A percentile compares a stretch with the other conserved stretches of the same genome.
Evolutionary conservation across 1,140 invertebrate species (phyloP).

Genomic region (Trachymyrmex septentrionalis): DNA sequence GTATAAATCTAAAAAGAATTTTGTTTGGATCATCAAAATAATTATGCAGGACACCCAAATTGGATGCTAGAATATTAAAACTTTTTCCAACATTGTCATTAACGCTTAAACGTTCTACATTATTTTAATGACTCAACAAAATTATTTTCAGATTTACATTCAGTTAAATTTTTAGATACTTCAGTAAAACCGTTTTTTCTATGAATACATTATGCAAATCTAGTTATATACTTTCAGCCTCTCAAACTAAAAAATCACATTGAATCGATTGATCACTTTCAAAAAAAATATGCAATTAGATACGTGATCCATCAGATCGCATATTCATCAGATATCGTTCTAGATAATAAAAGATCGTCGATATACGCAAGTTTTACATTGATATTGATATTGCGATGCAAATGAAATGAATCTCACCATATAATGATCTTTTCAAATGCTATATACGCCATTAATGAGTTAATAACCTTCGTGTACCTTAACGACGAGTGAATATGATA

Average conservation of each 20-base stretch:
- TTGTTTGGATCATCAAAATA: too few relatives aligned
- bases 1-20: too few relatives aligned
- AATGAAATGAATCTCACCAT: constrained; percentile 11
- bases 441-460: constrained; percentile 2
- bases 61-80: too few relatives aligned
- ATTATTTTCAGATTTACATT: too few relatives aligned
- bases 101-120: too few relatives aligned
- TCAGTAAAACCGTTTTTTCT: too few relatives aligned
- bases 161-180: too few relatives aligned
- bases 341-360: background rate
- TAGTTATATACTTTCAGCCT: background rate
- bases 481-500: background rate
- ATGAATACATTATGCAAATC: background rate
- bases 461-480: constrained; percentile 8
- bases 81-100: too few relatives aligned
- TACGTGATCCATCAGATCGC: constrained; percentile 8
- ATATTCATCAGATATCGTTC: background rate
- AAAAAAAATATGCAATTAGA: background rate
- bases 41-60: too few relatives aligned
- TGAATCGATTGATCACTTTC: constrained; percentile 29
- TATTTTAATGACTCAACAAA: too few relatives aligned
- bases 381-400: background rate
- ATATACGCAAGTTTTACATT: background rate
- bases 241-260: background rate
- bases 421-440: background rate